A percentile compares a stretch with the other conserved stretches of the same genome.
phyloP scores from a whole-genome alignment of 2,888 invertebrate genomes.

The Uloborus plumipes region DNA sequence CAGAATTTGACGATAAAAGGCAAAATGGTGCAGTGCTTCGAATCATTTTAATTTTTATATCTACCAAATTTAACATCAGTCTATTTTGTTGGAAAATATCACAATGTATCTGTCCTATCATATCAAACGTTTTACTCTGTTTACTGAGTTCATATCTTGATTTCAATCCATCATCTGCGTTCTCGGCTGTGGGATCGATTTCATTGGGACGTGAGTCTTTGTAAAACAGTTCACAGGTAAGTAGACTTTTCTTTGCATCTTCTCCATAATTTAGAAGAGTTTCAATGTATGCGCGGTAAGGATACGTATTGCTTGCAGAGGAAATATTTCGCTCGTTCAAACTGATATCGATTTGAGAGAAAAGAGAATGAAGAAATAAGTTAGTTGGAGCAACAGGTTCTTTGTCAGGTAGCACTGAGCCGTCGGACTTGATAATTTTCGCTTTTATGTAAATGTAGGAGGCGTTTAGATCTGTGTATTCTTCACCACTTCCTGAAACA shows the following conservation, averaged over 20 bases:
- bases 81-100: constrained; percentile 23
- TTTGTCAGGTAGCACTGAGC: background rate
- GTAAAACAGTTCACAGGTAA: constrained; percentile 11
- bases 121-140: constrained; percentile 17
- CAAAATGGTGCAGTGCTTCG: constrained; percentile 25
- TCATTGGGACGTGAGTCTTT: constrained; percentile 1
- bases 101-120: constrained; percentile 36
- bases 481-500: background rate
- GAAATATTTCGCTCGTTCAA: constrained; percentile 2
- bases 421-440: background rate
- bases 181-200: background rate
- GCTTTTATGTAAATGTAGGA: background rate
- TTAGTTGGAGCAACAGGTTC: background rate
- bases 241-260: constrained; percentile 2
- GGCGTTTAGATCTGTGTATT: background rate
- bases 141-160: background rate
- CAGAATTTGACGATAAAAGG: background rate
- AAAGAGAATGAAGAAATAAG: background rate
- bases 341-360: constrained; percentile 1
- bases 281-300: constrained; percentile 4
- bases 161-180: background rate
- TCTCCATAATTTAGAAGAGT: constrained; percentile 9
- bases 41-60: constrained; percentile 4
- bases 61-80: constrained; percentile 8
- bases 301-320: background rate